Base-by-base conservation (phyloP, 1,140 invertebrate genomes). In the Drosophila pachea region DNA sequence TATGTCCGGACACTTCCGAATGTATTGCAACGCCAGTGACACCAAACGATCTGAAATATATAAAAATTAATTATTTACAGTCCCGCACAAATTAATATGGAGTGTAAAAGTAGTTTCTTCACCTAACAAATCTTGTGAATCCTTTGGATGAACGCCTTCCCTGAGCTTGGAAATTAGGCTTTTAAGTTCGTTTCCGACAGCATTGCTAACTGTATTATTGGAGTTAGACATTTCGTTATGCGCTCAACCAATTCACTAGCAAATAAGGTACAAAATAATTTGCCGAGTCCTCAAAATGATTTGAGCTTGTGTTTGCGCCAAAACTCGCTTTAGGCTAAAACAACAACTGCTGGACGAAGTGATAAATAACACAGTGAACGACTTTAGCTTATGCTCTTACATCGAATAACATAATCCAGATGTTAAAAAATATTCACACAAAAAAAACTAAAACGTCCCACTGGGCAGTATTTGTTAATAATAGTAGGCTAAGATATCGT, bases 21-120 rank as follows among this genome's bases (percentile, higher is more conserved):
- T 74, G 53, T 75, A 83, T n/a, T 77, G 54, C n/a, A 73, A 60
- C 3, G 76, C 73, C 50, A 76, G 71, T 5, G 61, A 50, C 38
- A 87, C 49, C 11, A 69, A 11, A 12, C 31, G 38, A 45, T 65
- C 67, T 69, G 22, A 0, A 16, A 36, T n/a, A 36, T n/a, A 48
- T 16, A 4, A 7, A 12, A 8, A 60, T 11, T 2, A 35, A 9
- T 14, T 4, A 29, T 11, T 5, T 47, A 9, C 6, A 5, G 29
- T 29, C 11, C 2, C 7, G 8, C 2, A 11, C 22, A 3, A 22
- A 22, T 22, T 22, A 22, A 22, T 22, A 22, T 43, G 40, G 22
- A 22, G 3, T 33, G 11, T 29, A 3, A 9, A 11, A 11, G 1
- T 31, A 7, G 5, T 12, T 45, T 16, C 11, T 45, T 32, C 29